phyloP scores from a whole-genome alignment of 1,140 invertebrate genomes.

The Orussus abietinus region DNA sequence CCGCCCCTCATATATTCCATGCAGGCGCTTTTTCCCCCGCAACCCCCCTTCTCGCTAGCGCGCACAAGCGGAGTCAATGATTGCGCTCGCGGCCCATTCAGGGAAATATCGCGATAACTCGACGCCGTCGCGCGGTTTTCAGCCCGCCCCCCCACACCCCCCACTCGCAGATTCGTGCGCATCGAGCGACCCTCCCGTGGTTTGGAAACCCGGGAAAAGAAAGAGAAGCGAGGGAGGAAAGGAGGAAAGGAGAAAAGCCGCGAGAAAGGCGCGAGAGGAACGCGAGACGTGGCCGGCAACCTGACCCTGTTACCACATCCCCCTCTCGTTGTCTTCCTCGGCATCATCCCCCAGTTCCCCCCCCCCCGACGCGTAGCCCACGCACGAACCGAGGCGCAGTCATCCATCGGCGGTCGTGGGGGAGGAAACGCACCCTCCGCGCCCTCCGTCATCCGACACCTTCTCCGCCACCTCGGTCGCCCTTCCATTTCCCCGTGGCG shows the following conservation, averaged over 20 bases:
- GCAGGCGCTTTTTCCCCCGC: neutral
- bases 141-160: too few species aligned
- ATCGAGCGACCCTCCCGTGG: too few species aligned
- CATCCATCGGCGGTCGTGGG: constrained; percentile 5
- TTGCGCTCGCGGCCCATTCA: constrained; percentile 24
- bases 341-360: constrained; percentile 4
- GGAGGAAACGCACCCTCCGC: neutral
- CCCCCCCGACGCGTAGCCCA: constrained; percentile 7
- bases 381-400: constrained; percentile 1
- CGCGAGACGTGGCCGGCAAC: constrained; percentile 26
- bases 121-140: neutral
- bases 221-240: too few species aligned
- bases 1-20: too few species aligned
- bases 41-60: neutral
- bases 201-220: too few species aligned
- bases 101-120: constrained; percentile 31
- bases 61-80: constrained; percentile 26
- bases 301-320: constrained; percentile 27
- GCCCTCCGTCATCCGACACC: constrained; percentile 15
- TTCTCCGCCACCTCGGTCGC: constrained; percentile 1
- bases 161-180: neutral
- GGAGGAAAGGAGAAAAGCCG: too few species aligned
- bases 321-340: constrained; percentile 11
- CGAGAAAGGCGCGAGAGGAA: too few species aligned
- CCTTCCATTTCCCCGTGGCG: constrained; percentile 9